A percentile compares a stretch with the other conserved stretches of the same genome.
Conservation (phyloP, 2,888 invertebrate genomes). For the Lepidocyrtoides sp. region DNA sequence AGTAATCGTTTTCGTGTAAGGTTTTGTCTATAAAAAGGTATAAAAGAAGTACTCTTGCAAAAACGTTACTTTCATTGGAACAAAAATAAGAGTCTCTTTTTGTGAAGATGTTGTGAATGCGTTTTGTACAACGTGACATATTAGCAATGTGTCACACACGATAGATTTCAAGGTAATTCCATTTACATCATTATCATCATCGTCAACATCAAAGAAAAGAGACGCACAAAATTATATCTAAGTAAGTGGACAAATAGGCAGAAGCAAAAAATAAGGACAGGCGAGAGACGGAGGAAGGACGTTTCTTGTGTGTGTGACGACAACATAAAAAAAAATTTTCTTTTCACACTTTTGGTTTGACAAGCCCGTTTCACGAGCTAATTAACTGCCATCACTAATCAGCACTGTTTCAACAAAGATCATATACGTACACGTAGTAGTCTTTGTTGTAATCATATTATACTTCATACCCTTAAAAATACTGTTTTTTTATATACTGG, state of each 20-base stretch:
- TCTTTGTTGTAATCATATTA: neutral
- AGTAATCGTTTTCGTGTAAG: neutral
- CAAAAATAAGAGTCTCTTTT: neutral
- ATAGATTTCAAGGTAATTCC: neutral
- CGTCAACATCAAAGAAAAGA: neutral
- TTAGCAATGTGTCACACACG: conserved; percentile 11
- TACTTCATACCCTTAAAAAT: neutral
- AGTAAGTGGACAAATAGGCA: neutral
- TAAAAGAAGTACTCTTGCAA: neutral
- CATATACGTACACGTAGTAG: too few species aligned
- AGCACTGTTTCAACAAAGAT: conserved; percentile 28
- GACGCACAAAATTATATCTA: too few species aligned
- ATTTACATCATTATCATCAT: conserved; percentile 1
- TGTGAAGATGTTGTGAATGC: conserved; percentile 19
- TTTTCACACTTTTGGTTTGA: neutral
- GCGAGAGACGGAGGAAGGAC: conserved; percentile 20
- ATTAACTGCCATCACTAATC: conserved; percentile 42
- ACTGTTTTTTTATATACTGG: neutral
- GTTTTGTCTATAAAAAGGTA: neutral
- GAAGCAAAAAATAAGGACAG: conserved; percentile 2
- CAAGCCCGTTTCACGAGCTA: conserved; percentile 30
- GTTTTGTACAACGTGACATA: conserved; percentile 33
- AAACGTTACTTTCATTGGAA: neutral
- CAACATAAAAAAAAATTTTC: neutral
- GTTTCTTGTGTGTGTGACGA: neutral